These are phyloP conservation scores for Gymnosoma rotundatum DNA, from an alignment of 2,888 invertebrate genomes.

Conservation along the genomic window DNA sequence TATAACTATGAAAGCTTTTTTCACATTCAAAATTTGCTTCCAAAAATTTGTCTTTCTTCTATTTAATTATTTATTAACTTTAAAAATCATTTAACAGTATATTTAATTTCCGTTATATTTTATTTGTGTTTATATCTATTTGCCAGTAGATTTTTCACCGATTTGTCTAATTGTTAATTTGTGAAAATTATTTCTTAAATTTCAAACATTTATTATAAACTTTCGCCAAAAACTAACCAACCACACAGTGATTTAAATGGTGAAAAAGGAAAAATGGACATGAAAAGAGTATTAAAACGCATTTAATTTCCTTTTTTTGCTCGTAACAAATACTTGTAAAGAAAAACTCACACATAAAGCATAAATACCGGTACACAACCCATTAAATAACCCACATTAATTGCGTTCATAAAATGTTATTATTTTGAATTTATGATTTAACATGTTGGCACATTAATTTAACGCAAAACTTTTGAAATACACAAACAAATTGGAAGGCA, in stretches of 20 bases:
- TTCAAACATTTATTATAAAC: slow-evolving; percentile 55
- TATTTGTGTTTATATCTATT: neutral
- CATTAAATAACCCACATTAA: slow-evolving; percentile 74
- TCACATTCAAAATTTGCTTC: too few relatives aligned
- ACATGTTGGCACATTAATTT: slow-evolving; percentile 68
- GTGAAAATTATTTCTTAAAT: slow-evolving; percentile 57
- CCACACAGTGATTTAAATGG: neutral
- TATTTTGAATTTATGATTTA: slow-evolving; percentile 75
- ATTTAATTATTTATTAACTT: too few relatives aligned
- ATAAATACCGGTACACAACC: neutral
- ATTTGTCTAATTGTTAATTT: slow-evolving; percentile 50
- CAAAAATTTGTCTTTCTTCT: too few relatives aligned
- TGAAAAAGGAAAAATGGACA: slow-evolving; percentile 31
- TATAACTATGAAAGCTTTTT: too few relatives aligned
- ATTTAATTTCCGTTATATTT: slow-evolving; percentile 24
- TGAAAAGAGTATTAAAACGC: slow-evolving; percentile 33
- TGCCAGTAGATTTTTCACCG: neutral
- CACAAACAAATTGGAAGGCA: neutral
- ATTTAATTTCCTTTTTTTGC: slow-evolving; percentile 17
- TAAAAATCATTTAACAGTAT: slow-evolving; percentile 14
- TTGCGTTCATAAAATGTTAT: slow-evolving; percentile 75
- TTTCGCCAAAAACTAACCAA: slow-evolving; percentile 35
- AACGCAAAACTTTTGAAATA: slow-evolving; percentile 46
- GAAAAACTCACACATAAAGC: neutral
- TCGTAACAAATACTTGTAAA: slow-evolving; percentile 10